These are phyloP conservation scores for Pteropus alecto DNA, from an alignment of 2,113 vertebrate species.

Conservation along the genomic window DNA sequence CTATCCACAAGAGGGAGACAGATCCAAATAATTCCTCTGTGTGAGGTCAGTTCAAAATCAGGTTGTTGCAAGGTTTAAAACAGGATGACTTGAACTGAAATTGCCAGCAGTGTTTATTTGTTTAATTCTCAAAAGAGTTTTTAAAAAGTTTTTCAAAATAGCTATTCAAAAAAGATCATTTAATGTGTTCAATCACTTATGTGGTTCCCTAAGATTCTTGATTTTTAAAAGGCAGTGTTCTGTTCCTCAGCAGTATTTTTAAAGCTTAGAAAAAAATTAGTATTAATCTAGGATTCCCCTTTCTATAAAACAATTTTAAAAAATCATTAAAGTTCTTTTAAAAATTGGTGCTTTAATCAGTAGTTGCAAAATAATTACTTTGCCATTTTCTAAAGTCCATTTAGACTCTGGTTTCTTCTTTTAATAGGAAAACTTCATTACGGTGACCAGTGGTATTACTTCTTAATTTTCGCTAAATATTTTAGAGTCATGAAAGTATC, in stretches of 20 bases:
- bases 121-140: slow-evolving; percentile 44
- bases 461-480: slow-evolving; percentile 35
- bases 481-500: not conserved
- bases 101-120: slow-evolving; percentile 53
- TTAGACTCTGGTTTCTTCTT: slow-evolving; percentile 59
- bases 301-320: slow-evolving; percentile 50
- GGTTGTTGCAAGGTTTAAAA: slow-evolving; percentile 43
- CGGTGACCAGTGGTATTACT: not conserved
- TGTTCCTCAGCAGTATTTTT: not conserved
- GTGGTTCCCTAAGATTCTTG: not conserved
- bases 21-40: slow-evolving; percentile 82
- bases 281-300: slow-evolving; percentile 33
- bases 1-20: slow-evolving; percentile 88
- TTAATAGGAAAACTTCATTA: not conserved
- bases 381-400: slow-evolving; percentile 20
- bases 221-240: slow-evolving; percentile 37
- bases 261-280: slow-evolving; percentile 15
- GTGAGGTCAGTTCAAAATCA: slow-evolving; percentile 71
- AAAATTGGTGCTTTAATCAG: slow-evolving; percentile 27
- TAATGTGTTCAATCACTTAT: not conserved
- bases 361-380: not conserved
- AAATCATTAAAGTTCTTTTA: slow-evolving; percentile 35
- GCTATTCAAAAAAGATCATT: not conserved
- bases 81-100: slow-evolving; percentile 56
- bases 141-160: slow-evolving; percentile 24